A percentile compares a stretch with the other conserved stretches of the same genome.
phyloP scores from a whole-genome alignment of 2,888 invertebrate genomes.

The Margaritifera margaritifera region DNA sequence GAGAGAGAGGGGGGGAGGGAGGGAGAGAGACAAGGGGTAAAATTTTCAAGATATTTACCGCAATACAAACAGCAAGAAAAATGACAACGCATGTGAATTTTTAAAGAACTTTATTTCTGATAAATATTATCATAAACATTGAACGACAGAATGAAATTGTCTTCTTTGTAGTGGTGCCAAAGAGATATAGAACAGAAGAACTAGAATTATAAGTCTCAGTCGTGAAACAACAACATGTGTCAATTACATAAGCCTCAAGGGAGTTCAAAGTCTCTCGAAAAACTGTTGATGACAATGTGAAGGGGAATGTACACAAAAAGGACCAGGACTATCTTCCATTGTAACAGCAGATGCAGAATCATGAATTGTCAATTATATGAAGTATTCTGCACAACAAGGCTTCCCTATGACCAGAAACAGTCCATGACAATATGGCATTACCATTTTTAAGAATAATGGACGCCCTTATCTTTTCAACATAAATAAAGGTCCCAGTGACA shows the following conservation, averaged over 20 bases:
- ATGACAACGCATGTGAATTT: no score
- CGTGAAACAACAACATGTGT: no score
- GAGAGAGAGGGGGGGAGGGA: no score
- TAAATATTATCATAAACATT: no score
- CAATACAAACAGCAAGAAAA: no score
- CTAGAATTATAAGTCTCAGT: no score
- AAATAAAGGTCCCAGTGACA: constrained; percentile 12
- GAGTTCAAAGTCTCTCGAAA: background rate
- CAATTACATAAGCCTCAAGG: background rate
- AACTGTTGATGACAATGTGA: background rate
- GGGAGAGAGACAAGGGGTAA: no score
- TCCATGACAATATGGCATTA: constrained; percentile 1
- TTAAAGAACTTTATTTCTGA: no score
- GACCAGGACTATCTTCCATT: background rate
- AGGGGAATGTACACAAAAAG: background rate
- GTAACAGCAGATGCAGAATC: background rate
- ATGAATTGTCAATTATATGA: constrained; percentile 1
- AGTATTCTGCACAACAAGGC: constrained; percentile 3
- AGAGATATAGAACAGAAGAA: no score
- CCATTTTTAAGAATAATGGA: background rate
- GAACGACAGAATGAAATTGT: no score
- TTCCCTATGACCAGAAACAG: constrained; percentile 5
- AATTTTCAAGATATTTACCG: no score
- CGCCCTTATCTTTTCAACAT: constrained; percentile 1
- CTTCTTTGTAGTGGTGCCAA: no score